Base-by-base conservation (phyloP, 2,113 vertebrate genomes). In the Anguilla japonica region DNA sequence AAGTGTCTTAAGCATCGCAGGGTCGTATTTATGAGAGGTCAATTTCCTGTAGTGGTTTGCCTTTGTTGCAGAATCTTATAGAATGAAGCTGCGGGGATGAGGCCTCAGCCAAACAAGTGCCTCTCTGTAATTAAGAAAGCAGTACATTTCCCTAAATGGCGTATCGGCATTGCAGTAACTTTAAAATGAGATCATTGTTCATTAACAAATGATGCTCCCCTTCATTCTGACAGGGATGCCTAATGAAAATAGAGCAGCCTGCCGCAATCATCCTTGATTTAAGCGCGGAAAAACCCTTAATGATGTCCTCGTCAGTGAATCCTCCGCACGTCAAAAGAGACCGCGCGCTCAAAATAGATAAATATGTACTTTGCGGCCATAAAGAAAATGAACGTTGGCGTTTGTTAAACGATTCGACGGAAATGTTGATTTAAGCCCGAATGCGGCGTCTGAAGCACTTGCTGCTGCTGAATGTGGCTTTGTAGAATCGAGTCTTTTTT, bases 181-280 rank as follows among this genome's bases (percentile, higher is more conserved):
- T 93, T 92, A 90, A 89, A 92, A 94, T 95, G 94, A 95, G 92
- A 93, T 95, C 95, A 96, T 94, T 92, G 92, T 91, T 91, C 91
- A 90, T 88, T 91, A 93, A 94, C 91, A 94, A 93, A 91, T 91
- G 26, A 87, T 93, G 89, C 91, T 89, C 86, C 88, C 91, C 88
- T 86, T 84, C 86, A 89, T 88, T 82, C 75, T 90, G 91, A 89
- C 89, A 88, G 90, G 89, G 87, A 40, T 81, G 81, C 88, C 91
- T 94, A 92, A 93, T 93, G 92, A 93, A 93, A 94, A 89, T 91
- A 89, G 91, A 88, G 89, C 88, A 87, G 67, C 86, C 83, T 89
- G 88, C 90, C 90, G 90, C 92, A 87, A 91, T 92, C 91, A 91
- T 93, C 71, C 26, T 85, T 75, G 82, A 83, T 93, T 93, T 91